phyloP scores from a whole-genome alignment of 2,888 invertebrate genomes.

The Zelleria hepariella region DNA sequence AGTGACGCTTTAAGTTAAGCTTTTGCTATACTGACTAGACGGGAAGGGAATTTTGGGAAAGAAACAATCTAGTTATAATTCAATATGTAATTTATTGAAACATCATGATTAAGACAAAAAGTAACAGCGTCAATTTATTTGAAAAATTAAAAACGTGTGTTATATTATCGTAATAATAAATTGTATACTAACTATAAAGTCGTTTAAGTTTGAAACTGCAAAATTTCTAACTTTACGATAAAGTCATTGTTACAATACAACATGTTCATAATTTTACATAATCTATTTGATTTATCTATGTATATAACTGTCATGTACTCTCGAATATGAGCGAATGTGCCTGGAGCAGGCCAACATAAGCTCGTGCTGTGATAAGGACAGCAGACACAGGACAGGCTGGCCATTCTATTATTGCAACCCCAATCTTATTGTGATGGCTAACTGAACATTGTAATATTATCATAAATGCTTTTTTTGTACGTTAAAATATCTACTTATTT shows the following conservation, averaged over 20 bases:
- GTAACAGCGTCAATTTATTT: constrained; percentile 59
- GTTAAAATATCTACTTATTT: neutral
- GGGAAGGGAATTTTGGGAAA: neutral
- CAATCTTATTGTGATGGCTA: neutral
- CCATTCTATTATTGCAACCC: neutral
- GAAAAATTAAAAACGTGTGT: constrained; percentile 40
- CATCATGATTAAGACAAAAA: constrained; percentile 63
- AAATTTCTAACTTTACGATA: neutral
- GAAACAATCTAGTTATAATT: neutral
- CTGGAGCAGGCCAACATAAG: neutral
- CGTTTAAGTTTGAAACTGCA: neutral
- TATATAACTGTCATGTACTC: neutral
- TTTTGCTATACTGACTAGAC: constrained; percentile 7
- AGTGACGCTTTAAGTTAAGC: constrained; percentile 2
- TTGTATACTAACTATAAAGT: constrained; percentile 22
- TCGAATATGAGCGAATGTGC: neutral
- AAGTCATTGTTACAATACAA: constrained; percentile 5
- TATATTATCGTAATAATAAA: constrained; percentile 18
- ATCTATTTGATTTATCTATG: neutral
- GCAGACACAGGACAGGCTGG: neutral
- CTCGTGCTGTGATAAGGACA: neutral
- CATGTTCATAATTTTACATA: constrained; percentile 6
- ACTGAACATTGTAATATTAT: constrained; percentile 1
- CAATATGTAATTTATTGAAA: constrained; percentile 59
- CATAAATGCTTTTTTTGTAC: constrained; percentile 1